These are phyloP conservation scores for Podilymbus podiceps DNA, from an alignment of 2,113 vertebrate species.

Conservation along the genomic window DNA sequence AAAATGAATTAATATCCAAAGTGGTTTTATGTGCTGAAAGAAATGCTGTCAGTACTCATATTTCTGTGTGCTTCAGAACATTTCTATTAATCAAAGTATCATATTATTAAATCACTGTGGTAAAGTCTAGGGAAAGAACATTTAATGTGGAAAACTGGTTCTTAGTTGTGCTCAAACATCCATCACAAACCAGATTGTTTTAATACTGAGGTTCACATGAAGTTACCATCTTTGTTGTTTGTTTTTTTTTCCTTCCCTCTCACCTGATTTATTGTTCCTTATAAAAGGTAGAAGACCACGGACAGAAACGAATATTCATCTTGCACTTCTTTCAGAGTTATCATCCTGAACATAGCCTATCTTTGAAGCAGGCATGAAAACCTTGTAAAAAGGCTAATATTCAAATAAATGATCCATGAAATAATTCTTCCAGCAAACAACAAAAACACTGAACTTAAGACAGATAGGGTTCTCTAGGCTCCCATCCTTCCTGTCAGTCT, in stretches of 20 bases:
- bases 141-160: neutral
- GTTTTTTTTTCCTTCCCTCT: neutral
- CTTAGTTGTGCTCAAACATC: neutral
- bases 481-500: neutral
- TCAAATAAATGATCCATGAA: slow-evolving; percentile 36
- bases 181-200: neutral
- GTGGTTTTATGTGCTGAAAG: neutral
- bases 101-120: neutral
- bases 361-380: slow-evolving; percentile 16
- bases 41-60: neutral
- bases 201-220: slow-evolving; percentile 5
- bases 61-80: neutral
- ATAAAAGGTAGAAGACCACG: slow-evolving; percentile 7
- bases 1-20: neutral
- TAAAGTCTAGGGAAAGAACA: neutral
- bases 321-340: slow-evolving; percentile 5
- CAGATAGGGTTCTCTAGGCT: neutral
- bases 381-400: neutral
- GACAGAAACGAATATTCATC: neutral
- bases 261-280: neutral
- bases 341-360: neutral
- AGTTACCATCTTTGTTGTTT: neutral
- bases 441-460: neutral
- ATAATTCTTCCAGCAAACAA: slow-evolving; percentile 34
- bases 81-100: neutral